phyloP scores from a whole-genome alignment of 2,888 invertebrate genomes.

The Microplitis deprimator region DNA sequence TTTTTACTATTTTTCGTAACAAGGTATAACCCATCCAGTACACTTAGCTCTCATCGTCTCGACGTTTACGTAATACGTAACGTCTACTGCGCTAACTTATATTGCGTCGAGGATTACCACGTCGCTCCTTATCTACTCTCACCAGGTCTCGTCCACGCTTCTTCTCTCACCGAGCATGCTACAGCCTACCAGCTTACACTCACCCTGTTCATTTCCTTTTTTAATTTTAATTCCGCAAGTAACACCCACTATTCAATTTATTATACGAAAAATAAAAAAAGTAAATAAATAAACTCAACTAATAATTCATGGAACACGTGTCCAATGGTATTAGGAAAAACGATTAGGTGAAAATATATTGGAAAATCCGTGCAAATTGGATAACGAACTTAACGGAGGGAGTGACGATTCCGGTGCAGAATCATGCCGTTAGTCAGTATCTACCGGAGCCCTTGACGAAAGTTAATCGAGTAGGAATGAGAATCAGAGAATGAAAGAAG shows the following conservation, averaged over 20 bases:
- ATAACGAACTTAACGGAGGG: slow-evolving; percentile 9
- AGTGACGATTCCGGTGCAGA: slow-evolving; percentile 11
- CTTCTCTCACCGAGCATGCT: slow-evolving; percentile 18
- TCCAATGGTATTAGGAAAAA: not conserved
- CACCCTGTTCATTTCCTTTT: slow-evolving; percentile 4
- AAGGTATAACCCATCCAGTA: slow-evolving; percentile 32
- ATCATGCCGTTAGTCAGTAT: not conserved
- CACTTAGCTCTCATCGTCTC: slow-evolving; percentile 37
- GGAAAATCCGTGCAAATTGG: slow-evolving; percentile 50
- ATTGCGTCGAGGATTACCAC: slow-evolving; percentile 67
- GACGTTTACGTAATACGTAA: slow-evolving; percentile 62
- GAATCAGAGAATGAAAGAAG: slow-evolving; percentile 7
- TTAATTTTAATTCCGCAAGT: not conserved
- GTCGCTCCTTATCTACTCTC: slow-evolving; percentile 67
- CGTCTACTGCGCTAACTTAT: slow-evolving; percentile 67
- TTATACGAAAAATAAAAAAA: not conserved
- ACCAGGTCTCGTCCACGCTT: slow-evolving; percentile 51
- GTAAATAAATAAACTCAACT: not conserved
- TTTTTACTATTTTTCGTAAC: slow-evolving; percentile 16
- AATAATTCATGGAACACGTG: not conserved
- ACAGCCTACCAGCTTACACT: slow-evolving; percentile 11
- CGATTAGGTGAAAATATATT: not conserved
- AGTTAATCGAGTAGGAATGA: slow-evolving; percentile 16
- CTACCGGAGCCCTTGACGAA: slow-evolving; percentile 18
- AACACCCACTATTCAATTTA: slow-evolving; percentile 57